These are phyloP conservation scores for Eucera pruinosa DNA, from an alignment of 2,888 invertebrate species.

Conservation along the genomic window DNA sequence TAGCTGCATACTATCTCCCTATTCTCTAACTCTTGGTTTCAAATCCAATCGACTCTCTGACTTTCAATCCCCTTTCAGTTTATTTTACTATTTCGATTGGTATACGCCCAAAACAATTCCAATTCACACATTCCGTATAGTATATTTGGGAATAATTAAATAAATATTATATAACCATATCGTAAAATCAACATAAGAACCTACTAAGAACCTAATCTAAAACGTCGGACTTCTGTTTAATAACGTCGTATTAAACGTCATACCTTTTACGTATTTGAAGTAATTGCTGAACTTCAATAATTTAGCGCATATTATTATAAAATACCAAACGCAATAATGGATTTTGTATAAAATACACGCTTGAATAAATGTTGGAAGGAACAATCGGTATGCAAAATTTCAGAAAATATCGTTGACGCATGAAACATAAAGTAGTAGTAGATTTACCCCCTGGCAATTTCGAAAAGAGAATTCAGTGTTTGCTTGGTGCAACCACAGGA, in stretches of 20 bases:
- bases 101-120: conserved; percentile 49
- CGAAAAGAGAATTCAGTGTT: conserved; percentile 22
- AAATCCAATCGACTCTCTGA: conserved; percentile 58
- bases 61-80: conserved; percentile 64
- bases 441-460: conserved; percentile 18
- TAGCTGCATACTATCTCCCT: not conserved
- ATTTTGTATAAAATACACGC: not conserved
- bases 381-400: conserved; percentile 6
- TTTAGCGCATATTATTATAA: too few relatives aligned
- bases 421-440: not conserved
- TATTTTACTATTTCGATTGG: conserved; percentile 55
- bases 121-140: conserved; percentile 27
- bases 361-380: not conserved
- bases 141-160: conserved; percentile 41
- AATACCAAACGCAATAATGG: not conserved
- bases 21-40: conserved; percentile 46
- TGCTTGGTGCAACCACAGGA: conserved; percentile 11
- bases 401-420: conserved; percentile 13
- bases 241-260: too few relatives aligned
- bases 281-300: not conserved
- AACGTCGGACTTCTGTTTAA: too few relatives aligned
- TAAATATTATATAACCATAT: conserved; percentile 52
- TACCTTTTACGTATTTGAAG: too few relatives aligned
- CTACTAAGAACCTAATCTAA: too few relatives aligned
- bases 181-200: conserved; percentile 54